Evolutionary conservation across 2,797 vertebrate species (phyloP).

Genomic region (Numenius phaeopus): DNA sequence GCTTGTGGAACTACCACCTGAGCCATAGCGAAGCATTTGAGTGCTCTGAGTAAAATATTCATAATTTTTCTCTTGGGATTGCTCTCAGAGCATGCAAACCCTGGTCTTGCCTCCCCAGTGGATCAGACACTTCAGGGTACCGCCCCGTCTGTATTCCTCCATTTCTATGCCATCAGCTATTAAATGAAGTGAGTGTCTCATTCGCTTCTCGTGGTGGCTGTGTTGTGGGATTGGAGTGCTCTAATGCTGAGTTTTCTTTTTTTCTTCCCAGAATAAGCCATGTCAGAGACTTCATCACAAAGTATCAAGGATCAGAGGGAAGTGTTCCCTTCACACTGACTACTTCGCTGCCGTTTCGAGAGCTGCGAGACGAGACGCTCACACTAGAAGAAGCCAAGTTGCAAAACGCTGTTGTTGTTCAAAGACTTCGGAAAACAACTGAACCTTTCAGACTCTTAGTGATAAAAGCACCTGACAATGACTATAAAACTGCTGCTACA

Average conservation of each 20-base stretch:
- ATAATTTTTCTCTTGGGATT: neutral
- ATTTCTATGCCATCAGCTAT: neutral
- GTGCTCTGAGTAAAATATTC: neutral
- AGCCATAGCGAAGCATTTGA: neutral
- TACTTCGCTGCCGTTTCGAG: conserved; percentile 87
- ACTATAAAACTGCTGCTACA: conserved; percentile 42
- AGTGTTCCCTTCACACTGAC: conserved; percentile 87
- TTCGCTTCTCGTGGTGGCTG: neutral
- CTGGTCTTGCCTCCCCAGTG: neutral
- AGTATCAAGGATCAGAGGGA: conserved; percentile 82
- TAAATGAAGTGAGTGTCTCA: neutral
- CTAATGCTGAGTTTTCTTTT: neutral
- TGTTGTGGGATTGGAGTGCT: neutral
- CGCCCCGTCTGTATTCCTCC: neutral
- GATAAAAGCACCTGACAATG: conserved; percentile 8
- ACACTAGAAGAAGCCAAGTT: conserved; percentile 90
- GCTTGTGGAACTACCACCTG: neutral
- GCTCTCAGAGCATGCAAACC: neutral
- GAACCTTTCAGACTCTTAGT: conserved; percentile 70
- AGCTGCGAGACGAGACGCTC: conserved; percentile 84
- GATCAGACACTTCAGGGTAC: neutral
- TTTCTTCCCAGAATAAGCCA: conserved; percentile 86
- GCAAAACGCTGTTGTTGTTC: conserved; percentile 91
- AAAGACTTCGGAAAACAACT: conserved; percentile 85
- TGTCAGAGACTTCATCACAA: conserved; percentile 89